Base-by-base conservation (phyloP, 2,113 vertebrate genomes). In the Baryphthengus martii region DNA sequence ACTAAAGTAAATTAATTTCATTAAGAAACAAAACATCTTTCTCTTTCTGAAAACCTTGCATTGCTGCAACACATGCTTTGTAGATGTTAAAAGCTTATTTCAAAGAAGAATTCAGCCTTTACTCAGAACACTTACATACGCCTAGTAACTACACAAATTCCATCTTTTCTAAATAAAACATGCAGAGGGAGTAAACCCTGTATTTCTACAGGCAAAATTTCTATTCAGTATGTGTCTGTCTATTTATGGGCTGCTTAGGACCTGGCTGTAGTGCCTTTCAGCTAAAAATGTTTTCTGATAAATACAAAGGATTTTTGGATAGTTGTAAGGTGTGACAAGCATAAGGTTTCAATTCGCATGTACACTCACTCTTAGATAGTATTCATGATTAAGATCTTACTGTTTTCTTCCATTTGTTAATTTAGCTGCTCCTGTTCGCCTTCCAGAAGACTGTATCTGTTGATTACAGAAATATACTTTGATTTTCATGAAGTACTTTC, bases 361-460 rank as follows among this genome's bases (percentile, higher is more conserved):
- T 9, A 53, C 10, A 7, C 23, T 15, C 35, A 24, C 9, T 29
- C 67, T 37, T 26, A 74, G 47, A 20, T 1, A 73, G 29, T 21
- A 52, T 25, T 40, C 3, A 26, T 17, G 9, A 89, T 47, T 18
- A 62, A 56, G 9, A 18, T 77, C 98, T 97, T 97, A 98, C 98
- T 96, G 94, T 89, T 97, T 98, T 92, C 96, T 98, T 87, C 97
- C 97, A 72, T n/a, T 95, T 73, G 94, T 72, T 49, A 95, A 47
- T 77, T 97, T 98, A 56, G 80, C 66, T 79, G 98, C 63, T 95
- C 97, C 97, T 15, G 93, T 39, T 14, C 97, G 95, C 66, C 97
- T 98, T 93, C 97, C 98, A 86, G 98, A 98, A 94, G 98, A 96
- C 42, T 98, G 42, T 23, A 94, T 97, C 98, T 98, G 78, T 55